Conservation (phyloP, 2,113 vertebrate species). For the Telmatochromis sp. region DNA sequence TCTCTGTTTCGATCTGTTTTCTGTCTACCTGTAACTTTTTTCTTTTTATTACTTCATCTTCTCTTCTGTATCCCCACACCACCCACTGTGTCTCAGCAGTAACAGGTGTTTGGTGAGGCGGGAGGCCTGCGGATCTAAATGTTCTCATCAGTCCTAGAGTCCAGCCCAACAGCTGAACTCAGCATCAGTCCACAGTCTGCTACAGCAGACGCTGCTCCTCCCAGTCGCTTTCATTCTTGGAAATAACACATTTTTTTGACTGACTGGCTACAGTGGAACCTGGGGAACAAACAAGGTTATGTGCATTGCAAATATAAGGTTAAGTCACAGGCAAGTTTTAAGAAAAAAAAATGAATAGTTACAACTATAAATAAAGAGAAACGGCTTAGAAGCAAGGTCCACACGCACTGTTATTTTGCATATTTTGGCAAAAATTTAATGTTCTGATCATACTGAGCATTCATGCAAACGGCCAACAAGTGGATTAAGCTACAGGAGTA, state of each 20-base stretch:
- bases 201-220: neutral
- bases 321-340: neutral
- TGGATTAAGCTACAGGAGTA: neutral
- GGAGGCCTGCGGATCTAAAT: slow-evolving; percentile 54
- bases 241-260: neutral
- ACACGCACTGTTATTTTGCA: neutral
- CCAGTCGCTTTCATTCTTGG: slow-evolving; percentile 10
- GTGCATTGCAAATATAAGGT: neutral
- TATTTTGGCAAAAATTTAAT: neutral
- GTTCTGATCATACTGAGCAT: neutral
- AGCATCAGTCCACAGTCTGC: slow-evolving; percentile 35
- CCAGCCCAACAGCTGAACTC: slow-evolving; percentile 50
- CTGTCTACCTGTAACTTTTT: neutral
- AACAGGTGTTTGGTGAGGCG: slow-evolving; percentile 53
- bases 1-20: neutral
- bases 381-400: neutral
- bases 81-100: slow-evolving; percentile 34
- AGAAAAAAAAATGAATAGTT: neutral
- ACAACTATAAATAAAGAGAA: neutral
- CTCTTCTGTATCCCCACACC: neutral
- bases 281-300: neutral
- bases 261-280: neutral
- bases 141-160: slow-evolving; percentile 51
- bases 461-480: neutral
- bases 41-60: slow-evolving; percentile 9